Evolutionary conservation across 2,888 invertebrate genomes (phyloP), one percentile per base, ranked within the genome.

Genomic region (Frankliniella fusca): DNA sequence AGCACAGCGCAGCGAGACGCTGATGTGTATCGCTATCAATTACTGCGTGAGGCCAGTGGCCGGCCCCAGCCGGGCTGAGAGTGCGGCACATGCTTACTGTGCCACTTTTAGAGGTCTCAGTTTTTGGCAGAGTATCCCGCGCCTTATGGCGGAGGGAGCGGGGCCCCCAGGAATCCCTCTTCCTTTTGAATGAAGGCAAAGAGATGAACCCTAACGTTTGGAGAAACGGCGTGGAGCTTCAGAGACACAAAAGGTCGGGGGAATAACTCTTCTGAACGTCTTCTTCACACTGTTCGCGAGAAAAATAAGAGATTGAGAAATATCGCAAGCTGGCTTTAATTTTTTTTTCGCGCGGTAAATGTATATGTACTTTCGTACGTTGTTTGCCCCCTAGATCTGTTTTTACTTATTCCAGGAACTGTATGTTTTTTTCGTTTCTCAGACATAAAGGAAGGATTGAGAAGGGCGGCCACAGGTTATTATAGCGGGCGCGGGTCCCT

Each of bases 191-290:
- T 76, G 70, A 27, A 27, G 27, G 70, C 23, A 12, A 76, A 70
- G 70, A 76, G 70, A 76, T 76, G 27, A 76, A 54, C 54, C 5
- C 54, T 54, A 54, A 76, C 70, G 70, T 76, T 76, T 23, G 70
- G 70, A 76, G 70, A 23, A 76, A 76, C 70, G 70, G 70, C 70
- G 38, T 38, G 27, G 23, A 76, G 70, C 27, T 12, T 27, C 70
- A 27, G 70, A 27, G 27, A 27, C 27, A 76, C 70, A 76, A 76
- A 54, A 27, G 70, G 27, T 3, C 70, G 27, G 23, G 12, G 70
- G 27, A 23, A 76, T 76, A 76, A 76, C 70, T 76, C 70, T 76
- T 76, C 70, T 27, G 10, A 76, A 76, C 27, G 70, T 27, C 9
- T 76, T 27, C 70, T 0, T 27, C 70, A 5, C 38, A 11, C 54